These are phyloP conservation scores for Trichopoda pennipes DNA, from an alignment of 2,888 invertebrate genomes.

Conservation along the genomic window DNA sequence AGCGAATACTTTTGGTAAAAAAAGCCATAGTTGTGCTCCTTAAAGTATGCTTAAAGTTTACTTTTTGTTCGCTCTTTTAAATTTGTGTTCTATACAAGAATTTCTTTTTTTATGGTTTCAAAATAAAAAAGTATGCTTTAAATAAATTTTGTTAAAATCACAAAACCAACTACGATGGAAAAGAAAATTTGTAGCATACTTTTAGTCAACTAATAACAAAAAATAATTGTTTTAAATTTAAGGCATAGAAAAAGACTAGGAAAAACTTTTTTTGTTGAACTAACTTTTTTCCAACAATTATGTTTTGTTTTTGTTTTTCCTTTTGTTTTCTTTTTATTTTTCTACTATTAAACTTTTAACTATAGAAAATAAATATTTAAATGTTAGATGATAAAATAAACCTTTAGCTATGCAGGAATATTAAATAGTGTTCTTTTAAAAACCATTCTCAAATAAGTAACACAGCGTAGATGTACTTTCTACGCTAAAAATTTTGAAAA, in stretches of 20 bases:
- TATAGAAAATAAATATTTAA: constrained; percentile 49
- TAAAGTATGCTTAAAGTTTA: constrained; percentile 61
- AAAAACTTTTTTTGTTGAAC: constrained; percentile 7
- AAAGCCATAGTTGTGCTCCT: constrained; percentile 36
- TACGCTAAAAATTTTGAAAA: no score
- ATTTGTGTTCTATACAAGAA: constrained; percentile 34
- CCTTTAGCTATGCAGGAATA: constrained; percentile 26
- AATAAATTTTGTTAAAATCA: constrained; percentile 47
- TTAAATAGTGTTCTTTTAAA: background rate
- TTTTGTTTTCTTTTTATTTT: constrained; percentile 4
- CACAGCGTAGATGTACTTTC: no score
- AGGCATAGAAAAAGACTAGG: background rate
- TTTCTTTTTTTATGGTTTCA: constrained; percentile 33
- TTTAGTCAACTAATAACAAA: constrained; percentile 46
- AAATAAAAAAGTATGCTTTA: constrained; percentile 60
- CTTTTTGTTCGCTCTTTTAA: constrained; percentile 23
- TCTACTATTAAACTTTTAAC: constrained; percentile 15
- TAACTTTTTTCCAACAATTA: constrained; percentile 32
- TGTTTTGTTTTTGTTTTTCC: constrained; percentile 1
- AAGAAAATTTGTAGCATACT: constrained; percentile 41
- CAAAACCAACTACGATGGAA: constrained; percentile 8
- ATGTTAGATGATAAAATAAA: constrained; percentile 66
- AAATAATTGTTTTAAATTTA: constrained; percentile 55
- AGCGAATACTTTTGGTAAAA: constrained; percentile 19
- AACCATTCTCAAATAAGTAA: no score